These are phyloP conservation scores for Syngnathus typhle DNA, from an alignment of 2,113 vertebrate genomes.

Conservation along the genomic window DNA sequence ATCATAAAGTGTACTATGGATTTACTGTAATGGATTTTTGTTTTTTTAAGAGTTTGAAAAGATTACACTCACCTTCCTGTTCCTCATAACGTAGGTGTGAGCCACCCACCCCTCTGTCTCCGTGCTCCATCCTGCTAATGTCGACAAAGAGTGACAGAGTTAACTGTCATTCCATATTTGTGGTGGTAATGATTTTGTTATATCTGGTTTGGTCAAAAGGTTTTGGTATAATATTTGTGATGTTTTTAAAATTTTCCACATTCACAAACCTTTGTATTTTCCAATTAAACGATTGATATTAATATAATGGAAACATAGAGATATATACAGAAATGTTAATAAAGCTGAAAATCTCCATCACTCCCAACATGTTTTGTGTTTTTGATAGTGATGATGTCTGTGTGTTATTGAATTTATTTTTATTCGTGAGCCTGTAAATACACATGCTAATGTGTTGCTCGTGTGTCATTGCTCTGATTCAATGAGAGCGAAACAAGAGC, in stretches of 20 bases:
- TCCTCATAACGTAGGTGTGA: conserved; percentile 77
- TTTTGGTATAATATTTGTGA: background rate
- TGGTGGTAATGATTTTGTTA: background rate
- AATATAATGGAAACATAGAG: background rate
- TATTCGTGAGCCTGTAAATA: background rate
- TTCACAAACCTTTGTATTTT: background rate
- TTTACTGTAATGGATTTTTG: background rate
- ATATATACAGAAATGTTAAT: background rate
- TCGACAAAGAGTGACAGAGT: conserved; percentile 1
- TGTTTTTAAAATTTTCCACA: background rate
- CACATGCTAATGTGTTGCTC: background rate
- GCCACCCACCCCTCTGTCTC: conserved; percentile 63
- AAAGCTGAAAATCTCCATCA: background rate
- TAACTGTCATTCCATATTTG: background rate
- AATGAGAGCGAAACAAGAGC: conserved; percentile 7
- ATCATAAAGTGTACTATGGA: background rate
- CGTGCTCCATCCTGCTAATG: conserved; percentile 77
- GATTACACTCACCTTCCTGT: conserved; percentile 75
- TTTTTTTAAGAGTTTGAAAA: background rate
- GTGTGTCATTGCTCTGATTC: conserved; percentile 11
- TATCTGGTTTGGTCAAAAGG: background rate
- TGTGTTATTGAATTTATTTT: background rate
- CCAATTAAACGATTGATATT: background rate
- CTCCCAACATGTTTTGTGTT: background rate
- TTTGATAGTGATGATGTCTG: background rate